Evolutionary conservation across 2,797 vertebrate species (phyloP), one percentile per base, ranked within the genome.

Genomic region (Micromesistius poutassou): DNA sequence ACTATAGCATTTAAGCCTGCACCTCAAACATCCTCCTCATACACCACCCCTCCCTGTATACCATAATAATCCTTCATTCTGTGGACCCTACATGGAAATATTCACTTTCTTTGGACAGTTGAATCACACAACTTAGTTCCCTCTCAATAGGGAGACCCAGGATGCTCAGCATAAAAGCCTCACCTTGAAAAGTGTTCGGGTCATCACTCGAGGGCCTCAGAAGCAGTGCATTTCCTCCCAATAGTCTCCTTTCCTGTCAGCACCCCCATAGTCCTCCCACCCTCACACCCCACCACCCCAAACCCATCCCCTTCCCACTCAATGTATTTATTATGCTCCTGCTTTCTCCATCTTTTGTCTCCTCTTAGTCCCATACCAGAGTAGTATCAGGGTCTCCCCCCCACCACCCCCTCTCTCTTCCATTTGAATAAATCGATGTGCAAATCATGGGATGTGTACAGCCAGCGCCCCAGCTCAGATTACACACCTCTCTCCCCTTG

Each of bases 351-450:
- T 86, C 88, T 93, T 93, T 94, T 90, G 94, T 88, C 84, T 91
- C 86, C 82, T 84, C 80, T 78, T 75, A 81, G 81, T 78, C 30
- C 79, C 84, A 85, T 72, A 75, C 87, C 79, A 81, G 78, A 84
- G 83, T 83, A 80, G 77, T 90, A 91, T 90, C 93, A 94, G 93
- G n/a, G n/a, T 8, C 38, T 8, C 38, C 38, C 13, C 42, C 14
- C 42, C 42, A 14, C 42, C 42, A 14, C 14, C 14, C 42, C 42
- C 42, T 14, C 42, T 50, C 42, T 14, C 42, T 81, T 80, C 88
- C 85, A 92, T 94, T 94, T 93, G 89, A 93, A 94, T 93, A 93
- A 94, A 94, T 93, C 89, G 85, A 93, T 92, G 87, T 79, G 30
- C 91, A 94, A 93, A 94, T 94, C 90, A 93, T 89, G 33, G 84